Conservation (phyloP, 2,113 vertebrate species). For the Pomatostomus ruficeps region DNA sequence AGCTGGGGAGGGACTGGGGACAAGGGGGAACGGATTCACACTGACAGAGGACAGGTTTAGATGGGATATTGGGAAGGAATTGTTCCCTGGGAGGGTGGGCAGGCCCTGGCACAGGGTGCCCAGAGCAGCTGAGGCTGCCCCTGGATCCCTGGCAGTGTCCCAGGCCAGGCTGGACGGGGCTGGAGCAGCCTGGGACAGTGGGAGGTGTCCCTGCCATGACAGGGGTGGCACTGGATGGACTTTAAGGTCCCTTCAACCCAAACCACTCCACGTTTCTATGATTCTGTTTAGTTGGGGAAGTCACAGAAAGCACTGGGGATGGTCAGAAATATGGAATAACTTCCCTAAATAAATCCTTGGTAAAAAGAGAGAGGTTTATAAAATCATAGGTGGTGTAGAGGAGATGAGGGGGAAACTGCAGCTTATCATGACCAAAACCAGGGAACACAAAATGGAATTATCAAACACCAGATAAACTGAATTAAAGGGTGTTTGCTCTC, state of each 20-base stretch:
- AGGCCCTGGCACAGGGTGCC: background rate
- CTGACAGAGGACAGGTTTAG: background rate
- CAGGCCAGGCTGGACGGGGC: background rate
- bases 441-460: background rate
- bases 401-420: background rate
- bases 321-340: background rate
- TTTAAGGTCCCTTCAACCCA: background rate
- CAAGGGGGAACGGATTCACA: background rate
- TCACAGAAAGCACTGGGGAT: background rate
- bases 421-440: background rate
- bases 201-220: background rate
- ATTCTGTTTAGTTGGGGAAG: background rate
- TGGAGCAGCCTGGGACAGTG: background rate
- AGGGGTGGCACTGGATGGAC: background rate
- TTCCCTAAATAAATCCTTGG: background rate
- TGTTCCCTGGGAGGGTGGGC: fast-evolving
- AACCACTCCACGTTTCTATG: background rate
- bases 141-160: background rate
- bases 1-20: background rate
- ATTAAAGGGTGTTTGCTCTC: background rate
- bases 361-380: background rate
- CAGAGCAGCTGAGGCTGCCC: background rate
- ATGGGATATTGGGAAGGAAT: fast-evolving
- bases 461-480: background rate
- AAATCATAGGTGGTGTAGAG: background rate